Evolutionary conservation across 2,888 invertebrate genomes (phyloP).

Genomic region (Atethmia centrago): DNA sequence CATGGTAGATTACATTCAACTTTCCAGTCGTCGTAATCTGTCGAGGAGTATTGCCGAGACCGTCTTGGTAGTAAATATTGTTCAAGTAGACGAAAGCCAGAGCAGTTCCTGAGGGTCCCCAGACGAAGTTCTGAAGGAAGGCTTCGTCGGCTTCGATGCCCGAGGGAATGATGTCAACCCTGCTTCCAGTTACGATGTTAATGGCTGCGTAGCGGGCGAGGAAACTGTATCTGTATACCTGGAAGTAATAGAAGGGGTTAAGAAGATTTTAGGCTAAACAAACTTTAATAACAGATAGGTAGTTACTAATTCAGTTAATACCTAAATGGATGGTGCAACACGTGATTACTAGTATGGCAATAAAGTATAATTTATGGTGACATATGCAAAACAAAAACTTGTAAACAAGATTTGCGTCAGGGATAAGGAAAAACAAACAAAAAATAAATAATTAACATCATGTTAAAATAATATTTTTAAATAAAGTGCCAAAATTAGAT

Average conservation of each 20-base stretch:
- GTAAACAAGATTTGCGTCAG: not conserved
- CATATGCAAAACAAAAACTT: not conserved
- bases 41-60: conserved; percentile 82
- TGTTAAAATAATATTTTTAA: not conserved
- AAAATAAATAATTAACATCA: not conserved
- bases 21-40: conserved; percentile 92
- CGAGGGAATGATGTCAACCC: conserved; percentile 76
- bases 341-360: not conserved
- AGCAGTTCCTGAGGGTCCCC: conserved; percentile 94
- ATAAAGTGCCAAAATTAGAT: not conserved
- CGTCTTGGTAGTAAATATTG: conserved; percentile 94
- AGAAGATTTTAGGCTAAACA: not conserved
- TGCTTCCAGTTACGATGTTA: conserved; percentile 90
- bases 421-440: not conserved
- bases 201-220: conserved; percentile 93
- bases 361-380: not conserved
- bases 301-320: no score
- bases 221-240: conserved; percentile 95
- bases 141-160: conserved; percentile 78
- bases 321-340: not conserved
- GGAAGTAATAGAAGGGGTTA: conserved; percentile 61
- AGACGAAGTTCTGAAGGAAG: conserved; percentile 93
- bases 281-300: no score
- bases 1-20: conserved; percentile 93
- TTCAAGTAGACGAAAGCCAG: conserved; percentile 93